These are phyloP conservation scores for Diarsia mendica DNA, from an alignment of 2,888 invertebrate genomes.

Conservation along the genomic window DNA sequence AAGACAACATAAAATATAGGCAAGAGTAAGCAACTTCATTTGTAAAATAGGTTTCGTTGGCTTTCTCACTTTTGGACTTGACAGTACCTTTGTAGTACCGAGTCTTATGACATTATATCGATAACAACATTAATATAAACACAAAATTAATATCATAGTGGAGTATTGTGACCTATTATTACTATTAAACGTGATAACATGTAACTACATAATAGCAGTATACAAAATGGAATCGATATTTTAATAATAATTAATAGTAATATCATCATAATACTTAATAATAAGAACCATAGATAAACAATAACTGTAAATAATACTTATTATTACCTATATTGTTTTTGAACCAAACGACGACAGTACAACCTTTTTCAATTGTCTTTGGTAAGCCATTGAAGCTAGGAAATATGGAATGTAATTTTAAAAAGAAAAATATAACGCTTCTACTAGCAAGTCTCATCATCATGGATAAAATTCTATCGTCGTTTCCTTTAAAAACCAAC, in stretches of 20 bases:
- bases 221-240: constrained; percentile 52
- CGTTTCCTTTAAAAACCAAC: constrained; percentile 42
- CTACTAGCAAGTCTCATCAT: neutral
- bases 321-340: constrained; percentile 36
- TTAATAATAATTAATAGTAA: constrained; percentile 24
- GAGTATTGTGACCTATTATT: constrained; percentile 65
- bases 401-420: constrained; percentile 46
- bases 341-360: constrained; percentile 38
- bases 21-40: neutral
- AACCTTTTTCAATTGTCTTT: constrained; percentile 35
- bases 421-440: constrained; percentile 3
- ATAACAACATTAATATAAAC: constrained; percentile 49
- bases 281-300: constrained; percentile 49
- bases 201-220: constrained; percentile 52
- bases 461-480: neutral
- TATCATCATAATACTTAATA: constrained; percentile 48
- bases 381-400: constrained; percentile 28
- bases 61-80: constrained; percentile 7
- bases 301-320: constrained; percentile 58
- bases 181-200: constrained; percentile 58
- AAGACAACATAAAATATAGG: neutral
- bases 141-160: constrained; percentile 47
- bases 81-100: constrained; percentile 3
- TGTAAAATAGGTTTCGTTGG: neutral
- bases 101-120: neutral